Evolutionary conservation across 2,113 vertebrate species (phyloP).

Genomic region (Ellobius talpinus): DNA sequence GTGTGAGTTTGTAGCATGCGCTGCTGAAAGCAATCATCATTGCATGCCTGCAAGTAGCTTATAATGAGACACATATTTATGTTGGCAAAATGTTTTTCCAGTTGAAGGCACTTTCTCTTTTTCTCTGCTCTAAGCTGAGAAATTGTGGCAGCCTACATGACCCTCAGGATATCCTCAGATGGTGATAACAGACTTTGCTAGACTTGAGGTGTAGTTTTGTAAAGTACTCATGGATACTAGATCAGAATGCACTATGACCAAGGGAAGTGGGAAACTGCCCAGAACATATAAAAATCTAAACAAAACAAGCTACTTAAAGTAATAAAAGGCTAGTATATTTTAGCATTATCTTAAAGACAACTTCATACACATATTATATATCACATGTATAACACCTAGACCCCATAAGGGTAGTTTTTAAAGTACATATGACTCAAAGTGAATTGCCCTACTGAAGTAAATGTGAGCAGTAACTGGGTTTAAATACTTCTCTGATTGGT

Average conservation of each 20-base stretch:
- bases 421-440: background rate
- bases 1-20: background rate
- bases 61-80: constrained; percentile 52
- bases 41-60: background rate
- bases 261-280: background rate
- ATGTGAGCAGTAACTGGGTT: background rate
- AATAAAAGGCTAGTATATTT: background rate
- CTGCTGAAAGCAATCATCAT: constrained; percentile 34
- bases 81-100: background rate
- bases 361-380: background rate
- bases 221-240: background rate
- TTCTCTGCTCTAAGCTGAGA: constrained; percentile 39
- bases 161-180: background rate
- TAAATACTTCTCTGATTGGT: background rate
- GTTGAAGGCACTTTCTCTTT: background rate
- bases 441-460: background rate
- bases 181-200: background rate
- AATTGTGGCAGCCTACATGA: background rate
- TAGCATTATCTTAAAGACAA: background rate
- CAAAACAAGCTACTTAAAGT: background rate
- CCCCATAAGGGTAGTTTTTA: background rate
- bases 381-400: background rate
- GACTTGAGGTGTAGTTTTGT: background rate
- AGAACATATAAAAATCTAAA: background rate
- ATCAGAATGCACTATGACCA: background rate